Percentiles rank a stretch among this genome's conserved stretches.
Conservation (phyloP, 2,888 invertebrate species). For the Scaptomyza tumidula region DNA sequence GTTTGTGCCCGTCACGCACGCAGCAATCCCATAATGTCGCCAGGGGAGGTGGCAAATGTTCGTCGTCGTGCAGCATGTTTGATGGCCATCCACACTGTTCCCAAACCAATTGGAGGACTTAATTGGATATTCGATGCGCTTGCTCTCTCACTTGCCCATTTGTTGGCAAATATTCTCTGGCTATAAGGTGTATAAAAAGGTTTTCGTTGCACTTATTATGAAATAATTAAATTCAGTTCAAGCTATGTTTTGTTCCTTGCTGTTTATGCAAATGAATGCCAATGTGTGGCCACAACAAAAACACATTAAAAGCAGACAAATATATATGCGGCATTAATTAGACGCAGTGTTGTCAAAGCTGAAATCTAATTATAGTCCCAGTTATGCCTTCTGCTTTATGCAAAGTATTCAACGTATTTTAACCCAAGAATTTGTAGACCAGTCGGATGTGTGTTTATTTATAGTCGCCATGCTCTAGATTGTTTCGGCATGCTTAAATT, state of each 20-base stretch:
- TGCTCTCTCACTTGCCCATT: not conserved
- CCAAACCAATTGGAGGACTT: slow-evolving; percentile 11
- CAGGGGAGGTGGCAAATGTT: slow-evolving; percentile 8
- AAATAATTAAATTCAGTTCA: slow-evolving; percentile 54
- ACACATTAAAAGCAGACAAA: too few species aligned
- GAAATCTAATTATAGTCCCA: slow-evolving; percentile 25
- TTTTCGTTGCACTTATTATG: slow-evolving; percentile 31
- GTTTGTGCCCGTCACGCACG: slow-evolving; percentile 23
- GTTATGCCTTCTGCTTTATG: slow-evolving; percentile 12
- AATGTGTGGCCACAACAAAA: slow-evolving; percentile 11
- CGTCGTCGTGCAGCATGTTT: slow-evolving; percentile 26
- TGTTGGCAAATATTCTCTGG: slow-evolving; percentile 9
- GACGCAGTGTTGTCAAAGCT: slow-evolving; percentile 25
- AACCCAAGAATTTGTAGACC: not conserved
- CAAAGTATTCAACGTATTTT: slow-evolving; percentile 19
- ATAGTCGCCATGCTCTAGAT: slow-evolving; percentile 31
- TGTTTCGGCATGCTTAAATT: slow-evolving; percentile 38
- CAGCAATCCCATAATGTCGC: slow-evolving; percentile 37
- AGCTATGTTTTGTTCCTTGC: slow-evolving; percentile 27
- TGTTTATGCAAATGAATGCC: slow-evolving; percentile 67
- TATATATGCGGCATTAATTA: slow-evolving; percentile 42
- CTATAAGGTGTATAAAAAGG: too few species aligned
- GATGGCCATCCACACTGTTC: slow-evolving; percentile 18
- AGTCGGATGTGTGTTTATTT: slow-evolving; percentile 45
- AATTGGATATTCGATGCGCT: slow-evolving; percentile 19